Base-by-base conservation (phyloP, 2,888 invertebrate genomes). In the Bimastos eiseni region DNA sequence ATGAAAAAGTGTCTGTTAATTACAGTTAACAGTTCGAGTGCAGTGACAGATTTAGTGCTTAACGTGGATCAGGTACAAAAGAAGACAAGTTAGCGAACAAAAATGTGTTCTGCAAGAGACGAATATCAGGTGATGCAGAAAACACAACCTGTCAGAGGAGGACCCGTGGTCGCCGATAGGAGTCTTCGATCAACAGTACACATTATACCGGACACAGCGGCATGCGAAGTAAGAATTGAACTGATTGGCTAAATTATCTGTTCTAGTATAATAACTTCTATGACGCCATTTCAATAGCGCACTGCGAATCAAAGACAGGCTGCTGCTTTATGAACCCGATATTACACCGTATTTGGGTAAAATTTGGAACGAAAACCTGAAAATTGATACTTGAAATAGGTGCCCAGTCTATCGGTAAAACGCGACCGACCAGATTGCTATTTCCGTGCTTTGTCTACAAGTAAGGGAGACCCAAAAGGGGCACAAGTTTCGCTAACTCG, bases 211-310 rank as follows among this genome's bases (percentile, higher is more conserved):
- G 37, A 86, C 33, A 86, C 86, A 86, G 86, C 37, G 21, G 86
- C 86, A 36, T 86, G 86, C n/a, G 86, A 86, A 34, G 86, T 86
- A 34, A 86, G 86, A 86, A 34, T 86, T 24, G 3, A 86, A 70
- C 0, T 70, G 30, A 70, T n/a, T 70, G n/a, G n/a, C 70, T 70
- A n/a, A 70, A 70, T n/a, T 8, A 70, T 11, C 70, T n/a, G 5
- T 0, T 6, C 70, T 30, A n/a, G n/a, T n/a, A 2, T 70, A 70
- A 70, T n/a, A 70, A 70, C 70, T 70, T 70, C n/a, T 70, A 70
- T 70, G n/a, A n/a, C 70, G 70, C 70, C 30, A 70, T 70, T 70
- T 70, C 1, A n/a, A n/a, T n/a, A 70, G n/a, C 49, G 49, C 21
- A 49, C 49, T 21, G 2, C 1, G 21, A 19, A 24, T 21, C 49